Evolutionary conservation across 1,140 invertebrate species (phyloP).

Genomic region (Pogonomyrmex californicus): DNA sequence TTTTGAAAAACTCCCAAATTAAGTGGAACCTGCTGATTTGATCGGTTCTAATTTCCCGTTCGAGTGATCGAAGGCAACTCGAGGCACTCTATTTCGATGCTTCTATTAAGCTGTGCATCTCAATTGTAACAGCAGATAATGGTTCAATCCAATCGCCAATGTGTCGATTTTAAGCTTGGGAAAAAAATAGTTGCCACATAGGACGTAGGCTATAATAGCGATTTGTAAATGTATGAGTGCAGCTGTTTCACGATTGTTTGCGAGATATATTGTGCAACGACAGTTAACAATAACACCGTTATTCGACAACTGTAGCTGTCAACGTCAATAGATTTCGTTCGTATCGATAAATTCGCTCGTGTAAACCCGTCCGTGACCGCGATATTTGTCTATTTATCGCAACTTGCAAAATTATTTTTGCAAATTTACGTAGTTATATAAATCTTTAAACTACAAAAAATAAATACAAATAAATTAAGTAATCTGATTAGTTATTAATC

Average conservation of each 20-base stretch:
- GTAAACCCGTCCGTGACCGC: not conserved
- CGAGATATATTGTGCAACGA: not conserved
- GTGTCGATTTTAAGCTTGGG: not conserved
- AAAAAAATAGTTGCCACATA: not conserved
- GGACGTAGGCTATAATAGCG: not conserved
- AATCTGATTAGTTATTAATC: not conserved
- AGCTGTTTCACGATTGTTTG: not conserved
- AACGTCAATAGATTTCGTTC: not conserved
- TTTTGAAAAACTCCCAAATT: not conserved
- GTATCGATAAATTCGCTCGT: slow-evolving; percentile 2
- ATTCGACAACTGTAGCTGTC: not conserved
- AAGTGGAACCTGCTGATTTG: not conserved
- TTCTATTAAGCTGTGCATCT: not conserved
- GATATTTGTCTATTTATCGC: not conserved
- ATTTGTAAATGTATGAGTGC: not conserved
- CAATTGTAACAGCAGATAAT: slow-evolving; percentile 4
- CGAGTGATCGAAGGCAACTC: not conserved
- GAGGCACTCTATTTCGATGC: not conserved
- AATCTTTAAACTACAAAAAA: not conserved
- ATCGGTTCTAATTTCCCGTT: not conserved
- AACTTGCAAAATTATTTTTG: not conserved
- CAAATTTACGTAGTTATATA: not conserved
- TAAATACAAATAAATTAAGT: not conserved
- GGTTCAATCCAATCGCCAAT: slow-evolving; percentile 2
- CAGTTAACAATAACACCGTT: not conserved